Percentiles rank a stretch among this genome's conserved stretches.
Evolutionary conservation across 1,140 invertebrate genomes (phyloP).

Genomic region (Aphaenogaster floridana): DNA sequence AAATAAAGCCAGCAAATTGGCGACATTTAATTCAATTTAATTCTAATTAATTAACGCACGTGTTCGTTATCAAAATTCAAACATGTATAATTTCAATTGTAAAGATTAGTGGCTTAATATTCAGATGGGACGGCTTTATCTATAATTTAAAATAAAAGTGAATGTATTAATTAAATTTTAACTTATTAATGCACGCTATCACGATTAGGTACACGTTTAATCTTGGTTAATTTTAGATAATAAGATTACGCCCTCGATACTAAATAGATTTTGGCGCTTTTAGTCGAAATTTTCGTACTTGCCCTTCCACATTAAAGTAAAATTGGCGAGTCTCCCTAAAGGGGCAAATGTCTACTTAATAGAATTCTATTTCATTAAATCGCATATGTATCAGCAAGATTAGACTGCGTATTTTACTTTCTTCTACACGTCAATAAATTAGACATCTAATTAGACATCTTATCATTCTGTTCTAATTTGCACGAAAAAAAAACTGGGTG

Average conservation of each 20-base stretch:
- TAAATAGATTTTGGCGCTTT: conserved; percentile 37
- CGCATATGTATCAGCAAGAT: background rate
- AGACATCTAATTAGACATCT: background rate
- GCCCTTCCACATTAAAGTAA: background rate
- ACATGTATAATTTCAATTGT: no score
- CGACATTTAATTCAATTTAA: conserved; percentile 1
- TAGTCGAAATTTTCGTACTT: conserved; percentile 49
- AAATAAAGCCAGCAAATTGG: background rate
- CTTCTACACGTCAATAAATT: background rate
- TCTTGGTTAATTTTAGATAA: conserved; percentile 44
- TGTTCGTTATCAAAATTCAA: background rate
- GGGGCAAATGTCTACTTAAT: conserved; percentile 16
- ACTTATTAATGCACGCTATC: background rate
- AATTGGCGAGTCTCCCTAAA: conserved; percentile 1
- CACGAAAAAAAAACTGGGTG: background rate
- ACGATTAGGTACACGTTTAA: conserved; percentile 16
- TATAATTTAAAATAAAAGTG: background rate
- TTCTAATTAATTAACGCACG: conserved; percentile 13
- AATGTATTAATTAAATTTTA: conserved; percentile 23
- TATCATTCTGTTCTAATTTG: background rate
- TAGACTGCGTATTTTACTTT: background rate
- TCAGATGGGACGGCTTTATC: background rate
- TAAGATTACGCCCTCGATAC: conserved; percentile 24
- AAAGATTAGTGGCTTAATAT: background rate
- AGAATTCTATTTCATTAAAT: conserved; percentile 43